These are phyloP conservation scores for Nanorana parkeri DNA, from an alignment of 2,113 vertebrate genomes.

Conservation along the genomic window DNA sequence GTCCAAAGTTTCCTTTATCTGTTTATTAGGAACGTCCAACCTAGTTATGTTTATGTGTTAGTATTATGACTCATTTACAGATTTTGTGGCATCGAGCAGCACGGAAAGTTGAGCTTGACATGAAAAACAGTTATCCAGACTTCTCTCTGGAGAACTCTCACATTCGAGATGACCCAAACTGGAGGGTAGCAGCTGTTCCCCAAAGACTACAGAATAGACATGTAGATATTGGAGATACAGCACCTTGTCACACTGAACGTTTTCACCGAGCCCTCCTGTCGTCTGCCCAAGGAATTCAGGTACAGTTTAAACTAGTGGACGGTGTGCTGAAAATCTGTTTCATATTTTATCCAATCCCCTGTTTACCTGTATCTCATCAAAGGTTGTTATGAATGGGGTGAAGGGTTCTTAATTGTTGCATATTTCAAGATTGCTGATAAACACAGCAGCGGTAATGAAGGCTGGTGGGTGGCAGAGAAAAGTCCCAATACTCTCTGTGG, in stretches of 20 bases:
- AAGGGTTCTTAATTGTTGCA: too few species aligned
- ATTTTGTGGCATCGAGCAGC: conserved; percentile 68
- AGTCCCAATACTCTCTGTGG: too few species aligned
- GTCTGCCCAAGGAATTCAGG: conserved; percentile 78
- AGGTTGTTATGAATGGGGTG: too few species aligned
- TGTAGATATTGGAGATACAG: conserved; percentile 76
- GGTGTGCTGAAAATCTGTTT: too few species aligned
- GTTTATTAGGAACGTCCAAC: background rate
- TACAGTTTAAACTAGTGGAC: conserved; percentile 46
- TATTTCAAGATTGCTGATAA: too few species aligned
- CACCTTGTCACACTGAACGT: conserved; percentile 72
- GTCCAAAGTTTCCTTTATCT: background rate
- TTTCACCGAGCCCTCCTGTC: conserved; percentile 71
- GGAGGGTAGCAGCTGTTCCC: conserved; percentile 75
- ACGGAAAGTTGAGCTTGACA: conserved; percentile 73
- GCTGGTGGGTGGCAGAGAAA: too few species aligned
- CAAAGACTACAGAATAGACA: conserved; percentile 73
- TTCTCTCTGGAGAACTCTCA: conserved; percentile 69
- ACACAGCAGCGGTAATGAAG: too few species aligned
- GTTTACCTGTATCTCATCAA: too few species aligned
- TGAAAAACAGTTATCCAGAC: conserved; percentile 70
- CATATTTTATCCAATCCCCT: too few species aligned
- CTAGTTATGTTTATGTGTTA: background rate
- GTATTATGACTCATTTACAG: conserved; percentile 59
- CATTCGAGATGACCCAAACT: conserved; percentile 67